phyloP scores from a whole-genome alignment of 2,888 invertebrate species.

The Notodonta ziczac region DNA sequence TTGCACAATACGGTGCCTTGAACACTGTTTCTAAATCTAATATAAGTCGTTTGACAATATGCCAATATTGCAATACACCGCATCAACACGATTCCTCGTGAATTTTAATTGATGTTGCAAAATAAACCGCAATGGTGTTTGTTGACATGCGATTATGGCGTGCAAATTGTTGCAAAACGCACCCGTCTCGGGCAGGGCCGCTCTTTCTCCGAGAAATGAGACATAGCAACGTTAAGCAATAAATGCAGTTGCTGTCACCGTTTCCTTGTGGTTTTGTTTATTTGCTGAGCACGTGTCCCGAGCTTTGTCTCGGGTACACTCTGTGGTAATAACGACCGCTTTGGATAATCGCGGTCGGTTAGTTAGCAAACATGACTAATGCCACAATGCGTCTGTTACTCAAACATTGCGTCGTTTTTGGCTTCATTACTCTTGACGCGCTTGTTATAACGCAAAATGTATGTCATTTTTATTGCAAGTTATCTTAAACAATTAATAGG shows the following conservation, averaged over 20 bases:
- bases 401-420: slow-evolving; percentile 15
- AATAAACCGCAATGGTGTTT: slow-evolving; percentile 62
- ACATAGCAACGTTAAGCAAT: slow-evolving; percentile 47
- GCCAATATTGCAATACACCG: slow-evolving; percentile 51
- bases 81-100: slow-evolving; percentile 59
- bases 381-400: slow-evolving; percentile 17
- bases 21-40: slow-evolving; percentile 18
- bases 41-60: slow-evolving; percentile 44
- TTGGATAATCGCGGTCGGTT: slow-evolving; percentile 10
- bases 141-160: slow-evolving; percentile 62
- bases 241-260: slow-evolving; percentile 30
- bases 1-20: slow-evolving; percentile 14
- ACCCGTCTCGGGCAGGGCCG: slow-evolving; percentile 64
- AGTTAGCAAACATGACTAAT: slow-evolving; percentile 21
- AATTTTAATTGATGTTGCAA: slow-evolving; percentile 75
- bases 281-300: slow-evolving; percentile 38
- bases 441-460: slow-evolving; percentile 17
- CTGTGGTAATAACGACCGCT: slow-evolving; percentile 4
- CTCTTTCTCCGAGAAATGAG: slow-evolving; percentile 74
- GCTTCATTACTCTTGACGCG: slow-evolving; percentile 12
- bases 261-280: slow-evolving; percentile 43
- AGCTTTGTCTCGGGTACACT: slow-evolving; percentile 16
- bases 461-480: background rate
- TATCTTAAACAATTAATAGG: background rate
- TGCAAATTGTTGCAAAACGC: slow-evolving; percentile 60